These are phyloP conservation scores for Oreohelix idahoensis DNA, from an alignment of 1,140 invertebrate species.

Conservation along the genomic window DNA sequence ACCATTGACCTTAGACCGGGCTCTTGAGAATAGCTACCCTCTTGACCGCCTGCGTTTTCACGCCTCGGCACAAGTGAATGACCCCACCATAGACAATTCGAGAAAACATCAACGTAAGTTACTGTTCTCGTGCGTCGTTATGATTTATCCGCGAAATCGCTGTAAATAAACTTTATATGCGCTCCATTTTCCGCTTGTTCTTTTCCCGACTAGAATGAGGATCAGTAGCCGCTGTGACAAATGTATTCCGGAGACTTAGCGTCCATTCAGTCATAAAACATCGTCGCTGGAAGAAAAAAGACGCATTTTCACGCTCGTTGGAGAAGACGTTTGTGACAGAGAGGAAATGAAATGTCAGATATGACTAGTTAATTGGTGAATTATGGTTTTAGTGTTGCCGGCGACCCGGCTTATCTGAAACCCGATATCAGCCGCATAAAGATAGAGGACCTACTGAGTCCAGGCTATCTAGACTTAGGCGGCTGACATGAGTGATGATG, in stretches of 20 bases:
- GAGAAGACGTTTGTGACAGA: background rate
- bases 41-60: background rate
- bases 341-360: background rate
- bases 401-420: background rate
- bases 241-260: background rate
- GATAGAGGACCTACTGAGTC: background rate
- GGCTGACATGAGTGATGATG: background rate
- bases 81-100: background rate
- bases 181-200: background rate
- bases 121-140: background rate
- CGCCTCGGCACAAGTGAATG: background rate
- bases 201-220: background rate
- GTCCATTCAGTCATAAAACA: background rate
- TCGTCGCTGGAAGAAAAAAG: background rate
- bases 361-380: constrained; percentile 5
- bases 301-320: background rate
- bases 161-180: background rate
- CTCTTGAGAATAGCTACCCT: background rate
- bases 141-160: background rate
- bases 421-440: background rate
- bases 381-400: constrained; percentile 1
- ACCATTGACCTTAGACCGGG: background rate
- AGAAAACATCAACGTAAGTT: background rate
- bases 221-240: background rate
- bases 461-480: background rate